A percentile compares a stretch with the other conserved stretches of the same genome.
Evolutionary conservation across 2,797 vertebrate species (phyloP).

Genomic region (Anabas testudineus): DNA sequence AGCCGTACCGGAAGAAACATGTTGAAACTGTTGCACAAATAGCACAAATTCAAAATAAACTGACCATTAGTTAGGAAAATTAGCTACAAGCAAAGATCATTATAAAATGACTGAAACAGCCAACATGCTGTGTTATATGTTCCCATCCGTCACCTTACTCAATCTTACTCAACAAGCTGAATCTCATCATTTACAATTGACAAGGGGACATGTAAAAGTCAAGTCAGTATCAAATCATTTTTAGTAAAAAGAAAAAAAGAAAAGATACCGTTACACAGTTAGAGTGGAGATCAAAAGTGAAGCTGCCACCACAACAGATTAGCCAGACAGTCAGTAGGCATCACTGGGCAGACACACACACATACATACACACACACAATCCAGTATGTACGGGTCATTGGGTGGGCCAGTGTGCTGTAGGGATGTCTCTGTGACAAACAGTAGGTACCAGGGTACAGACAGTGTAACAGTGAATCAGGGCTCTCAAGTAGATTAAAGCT

Average conservation of each 20-base stretch:
- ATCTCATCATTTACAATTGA: slow-evolving; percentile 18
- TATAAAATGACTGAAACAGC: too few species aligned
- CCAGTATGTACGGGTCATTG: not conserved
- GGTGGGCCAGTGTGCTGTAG: slow-evolving; percentile 28
- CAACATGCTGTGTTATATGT: too few species aligned
- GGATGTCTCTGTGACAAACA: slow-evolving; percentile 36
- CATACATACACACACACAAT: slow-evolving; percentile 12
- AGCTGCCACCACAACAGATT: slow-evolving; percentile 27
- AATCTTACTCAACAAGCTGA: not conserved
- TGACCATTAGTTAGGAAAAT: too few species aligned
- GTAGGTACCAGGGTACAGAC: slow-evolving; percentile 39
- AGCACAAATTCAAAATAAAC: too few species aligned
- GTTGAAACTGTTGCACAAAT: too few species aligned
- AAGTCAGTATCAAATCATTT: not conserved
- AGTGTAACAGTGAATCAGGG: slow-evolving; percentile 61
- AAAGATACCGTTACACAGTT: slow-evolving; percentile 21
- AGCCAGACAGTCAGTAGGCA: slow-evolving; percentile 47
- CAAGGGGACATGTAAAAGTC: not conserved
- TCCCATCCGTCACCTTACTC: not conserved
- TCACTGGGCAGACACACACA: slow-evolving; percentile 27
- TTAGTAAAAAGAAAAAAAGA: slow-evolving; percentile 6
- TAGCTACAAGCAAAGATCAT: too few species aligned
- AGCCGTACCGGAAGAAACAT: too few species aligned
- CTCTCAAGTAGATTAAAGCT: slow-evolving; percentile 83
- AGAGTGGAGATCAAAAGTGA: slow-evolving; percentile 38